Evolutionary conservation across 2,113 vertebrate species (phyloP).

Genomic region (Lophius piscatorius): DNA sequence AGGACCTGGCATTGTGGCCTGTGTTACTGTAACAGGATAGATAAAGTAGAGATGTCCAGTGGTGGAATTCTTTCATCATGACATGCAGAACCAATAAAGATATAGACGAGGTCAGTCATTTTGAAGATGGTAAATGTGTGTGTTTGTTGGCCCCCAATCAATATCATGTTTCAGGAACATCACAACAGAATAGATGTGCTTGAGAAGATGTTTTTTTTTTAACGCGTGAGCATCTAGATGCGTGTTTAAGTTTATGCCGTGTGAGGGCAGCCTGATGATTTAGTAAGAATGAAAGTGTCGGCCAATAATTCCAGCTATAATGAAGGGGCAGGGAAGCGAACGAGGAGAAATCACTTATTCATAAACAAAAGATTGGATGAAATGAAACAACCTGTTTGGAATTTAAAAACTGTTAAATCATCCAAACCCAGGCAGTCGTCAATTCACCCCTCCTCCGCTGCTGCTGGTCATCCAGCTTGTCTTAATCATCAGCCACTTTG

Average conservation of each 20-base stretch:
- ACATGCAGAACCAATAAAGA: conserved; percentile 16
- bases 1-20: conserved; percentile 18
- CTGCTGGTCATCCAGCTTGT: conserved; percentile 46
- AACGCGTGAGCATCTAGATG: not conserved
- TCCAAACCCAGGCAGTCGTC: conserved; percentile 26
- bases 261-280: conserved; percentile 37
- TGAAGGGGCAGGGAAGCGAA: conserved; percentile 51
- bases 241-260: conserved; percentile 6
- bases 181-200: conserved; percentile 37
- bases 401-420: conserved; percentile 52
- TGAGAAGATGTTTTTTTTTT: conserved; percentile 16
- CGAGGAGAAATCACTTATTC: conserved; percentile 66
- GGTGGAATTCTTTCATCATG: conserved; percentile 14
- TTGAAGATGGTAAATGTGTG: conserved; percentile 16
- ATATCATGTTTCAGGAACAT: conserved; percentile 21
- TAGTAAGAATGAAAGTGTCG: conserved; percentile 45
- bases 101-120: not conserved
- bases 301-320: conserved; percentile 49
- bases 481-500: conserved; percentile 44
- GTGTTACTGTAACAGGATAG: conserved; percentile 30
- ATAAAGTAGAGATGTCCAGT: conserved; percentile 8
- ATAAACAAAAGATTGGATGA: conserved; percentile 59
- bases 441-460: conserved; percentile 12
- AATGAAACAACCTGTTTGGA: conserved; percentile 56
- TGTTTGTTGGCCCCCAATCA: conserved; percentile 46